phyloP scores from a whole-genome alignment of 2,797 vertebrate genomes.

The Gastrophryne carolinensis region DNA sequence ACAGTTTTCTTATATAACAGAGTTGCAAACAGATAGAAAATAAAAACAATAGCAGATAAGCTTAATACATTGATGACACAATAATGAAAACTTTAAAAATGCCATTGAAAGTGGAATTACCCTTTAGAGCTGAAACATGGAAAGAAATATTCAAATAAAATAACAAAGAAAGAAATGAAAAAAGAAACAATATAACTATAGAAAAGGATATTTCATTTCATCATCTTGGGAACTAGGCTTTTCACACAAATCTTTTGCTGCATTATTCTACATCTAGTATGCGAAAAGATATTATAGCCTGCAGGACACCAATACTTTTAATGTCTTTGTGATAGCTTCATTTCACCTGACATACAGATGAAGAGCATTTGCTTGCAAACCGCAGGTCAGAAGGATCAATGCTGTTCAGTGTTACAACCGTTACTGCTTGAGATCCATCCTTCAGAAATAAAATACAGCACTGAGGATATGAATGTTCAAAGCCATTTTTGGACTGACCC shows the following conservation, averaged over 20 bases:
- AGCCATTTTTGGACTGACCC: conserved; percentile 4
- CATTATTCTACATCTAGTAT: conserved; percentile 16
- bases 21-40: no score
- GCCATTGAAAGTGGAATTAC: no score
- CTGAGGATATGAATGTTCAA: conserved; percentile 6
- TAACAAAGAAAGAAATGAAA: neutral
- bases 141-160: neutral
- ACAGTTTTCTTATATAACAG: no score
- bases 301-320: conserved; percentile 7
- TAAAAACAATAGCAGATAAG: no score
- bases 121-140: neutral
- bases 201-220: neutral
- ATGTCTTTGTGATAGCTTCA: conserved; percentile 36
- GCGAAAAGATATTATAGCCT: conserved; percentile 9
- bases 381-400: conserved; percentile 24
- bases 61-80: no score
- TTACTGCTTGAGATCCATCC: conserved; percentile 7
- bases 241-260: neutral
- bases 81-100: no score
- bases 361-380: conserved; percentile 20
- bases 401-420: neutral
- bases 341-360: conserved; percentile 36
- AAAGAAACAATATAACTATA: neutral
- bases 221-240: neutral
- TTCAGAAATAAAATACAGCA: conserved; percentile 11